Evolutionary conservation across 2,797 vertebrate species (phyloP), one percentile per base, ranked within the genome.

Genomic region (Merluccius polli): DNA sequence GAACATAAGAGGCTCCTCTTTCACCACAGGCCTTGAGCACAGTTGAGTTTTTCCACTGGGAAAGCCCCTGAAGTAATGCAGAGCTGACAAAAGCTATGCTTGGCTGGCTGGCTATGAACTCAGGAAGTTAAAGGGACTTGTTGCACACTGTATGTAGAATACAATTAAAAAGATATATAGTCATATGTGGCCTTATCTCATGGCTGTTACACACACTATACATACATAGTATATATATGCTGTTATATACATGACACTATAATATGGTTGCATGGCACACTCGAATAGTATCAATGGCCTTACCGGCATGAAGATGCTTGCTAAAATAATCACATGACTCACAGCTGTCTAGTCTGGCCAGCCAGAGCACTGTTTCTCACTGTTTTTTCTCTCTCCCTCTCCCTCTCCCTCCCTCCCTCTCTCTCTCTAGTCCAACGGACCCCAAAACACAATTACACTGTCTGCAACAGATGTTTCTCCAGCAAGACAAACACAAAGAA

Each of bases 381-480:
- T n/a, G n/a, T n/a, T n/a, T n/a, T 36, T 9, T 36, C 36, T 36
- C 36, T 36, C 16, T 48, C 16, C 27, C 13, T 63, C 59, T 78
- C 74, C 75, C 77, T 78, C 71, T 70, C n/a, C n/a, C n/a, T n/a
- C n/a, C n/a, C n/a, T n/a, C n/a, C n/a, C n/a, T 63, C 13, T 63
- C 59, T 78, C 74, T 76, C 77, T 78, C 71, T 70, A 75, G 75
- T 67, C 18, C 65, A 71, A 78, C 21, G 10, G 31, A 52, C 73
- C 77, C 70, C 65, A 69, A 35, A 48, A 75, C 75, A 77, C 32
- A 81, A 79, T 80, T 80, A 68, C 70, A 79, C 73, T 15, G n/a
- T 59, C 33, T 80, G 59, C 80, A 78, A 76, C 69, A 72, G 73
- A 82, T 71, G 80, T 32, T 32, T 59, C 69, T 76, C 72, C 72